Evolutionary conservation across 2,888 invertebrate genomes (phyloP).

Genomic region (Podabrus alpinus): DNA sequence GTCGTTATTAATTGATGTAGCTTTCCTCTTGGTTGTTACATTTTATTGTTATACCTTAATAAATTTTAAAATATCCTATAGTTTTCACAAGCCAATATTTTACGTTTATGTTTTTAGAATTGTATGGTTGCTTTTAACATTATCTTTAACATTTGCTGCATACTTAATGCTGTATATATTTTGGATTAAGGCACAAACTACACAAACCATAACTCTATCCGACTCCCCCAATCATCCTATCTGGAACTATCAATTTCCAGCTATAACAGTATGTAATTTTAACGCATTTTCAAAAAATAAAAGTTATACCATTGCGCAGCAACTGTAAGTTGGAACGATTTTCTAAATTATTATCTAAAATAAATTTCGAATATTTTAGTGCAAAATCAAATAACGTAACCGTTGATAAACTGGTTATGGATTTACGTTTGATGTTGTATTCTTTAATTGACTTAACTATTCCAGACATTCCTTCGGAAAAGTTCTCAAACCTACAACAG

Average conservation of each 20-base stretch:
- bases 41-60: too few species aligned
- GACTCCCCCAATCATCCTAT: conserved; percentile 64
- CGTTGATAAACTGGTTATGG: neutral
- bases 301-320: conserved; percentile 55
- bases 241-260: conserved; percentile 70
- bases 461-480: conserved; percentile 10
- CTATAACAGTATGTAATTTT: conserved; percentile 66
- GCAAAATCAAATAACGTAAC: conserved; percentile 7
- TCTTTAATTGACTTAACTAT: neutral
- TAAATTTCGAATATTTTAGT: neutral
- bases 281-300: conserved; percentile 62
- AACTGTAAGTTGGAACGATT: conserved; percentile 57
- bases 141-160: conserved; percentile 60
- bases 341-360: neutral
- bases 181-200: conserved; percentile 49
- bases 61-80: too few species aligned
- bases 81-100: too few species aligned
- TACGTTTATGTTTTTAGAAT: too few species aligned
- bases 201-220: conserved; percentile 40
- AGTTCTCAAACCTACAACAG: conserved; percentile 32
- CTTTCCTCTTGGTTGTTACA: too few species aligned
- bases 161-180: conserved; percentile 62
- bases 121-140: conserved; percentile 60
- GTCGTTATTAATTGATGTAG: too few species aligned
- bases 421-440: conserved; percentile 8